Evolutionary conservation across 1,140 invertebrate genomes (phyloP).

Genomic region (Drosophila micromelanica): DNA sequence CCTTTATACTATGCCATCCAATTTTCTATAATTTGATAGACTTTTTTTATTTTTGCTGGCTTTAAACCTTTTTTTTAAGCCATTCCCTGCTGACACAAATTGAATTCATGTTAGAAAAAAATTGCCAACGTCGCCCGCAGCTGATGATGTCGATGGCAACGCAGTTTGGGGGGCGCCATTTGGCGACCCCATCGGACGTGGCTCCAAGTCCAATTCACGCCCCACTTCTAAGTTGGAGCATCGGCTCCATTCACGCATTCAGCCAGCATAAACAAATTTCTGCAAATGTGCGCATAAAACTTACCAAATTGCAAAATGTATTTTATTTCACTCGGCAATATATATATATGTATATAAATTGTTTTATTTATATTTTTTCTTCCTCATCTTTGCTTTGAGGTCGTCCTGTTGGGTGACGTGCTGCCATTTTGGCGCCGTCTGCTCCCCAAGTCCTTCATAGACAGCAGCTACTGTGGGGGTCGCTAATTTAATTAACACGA

Average conservation of each 20-base stretch:
- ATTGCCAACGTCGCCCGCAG: constrained; percentile 49
- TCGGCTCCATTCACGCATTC: constrained; percentile 11
- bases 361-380: constrained; percentile 9
- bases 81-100: constrained; percentile 50
- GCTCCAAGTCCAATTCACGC: neutral
- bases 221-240: no score
- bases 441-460: constrained; percentile 47
- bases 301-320: constrained; percentile 73
- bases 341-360: neutral
- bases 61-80: constrained; percentile 31
- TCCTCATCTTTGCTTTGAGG: neutral
- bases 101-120: constrained; percentile 57
- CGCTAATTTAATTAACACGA: constrained; percentile 79
- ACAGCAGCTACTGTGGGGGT: constrained; percentile 24
- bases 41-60: constrained; percentile 12
- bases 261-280: constrained; percentile 71
- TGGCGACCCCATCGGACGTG: neutral
- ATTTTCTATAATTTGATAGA: constrained; percentile 53
- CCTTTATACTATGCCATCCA: constrained; percentile 22
- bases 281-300: constrained; percentile 76
- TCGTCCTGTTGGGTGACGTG: constrained; percentile 20
- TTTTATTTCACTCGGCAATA: constrained; percentile 25
- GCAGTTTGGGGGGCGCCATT: constrained; percentile 13
- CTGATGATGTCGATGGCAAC: constrained; percentile 47
- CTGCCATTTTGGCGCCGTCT: constrained; percentile 31